A percentile compares a stretch with the other conserved stretches of the same genome.
phyloP scores from a whole-genome alignment of 2,113 vertebrate genomes.

The Prietella phreatophila region DNA sequence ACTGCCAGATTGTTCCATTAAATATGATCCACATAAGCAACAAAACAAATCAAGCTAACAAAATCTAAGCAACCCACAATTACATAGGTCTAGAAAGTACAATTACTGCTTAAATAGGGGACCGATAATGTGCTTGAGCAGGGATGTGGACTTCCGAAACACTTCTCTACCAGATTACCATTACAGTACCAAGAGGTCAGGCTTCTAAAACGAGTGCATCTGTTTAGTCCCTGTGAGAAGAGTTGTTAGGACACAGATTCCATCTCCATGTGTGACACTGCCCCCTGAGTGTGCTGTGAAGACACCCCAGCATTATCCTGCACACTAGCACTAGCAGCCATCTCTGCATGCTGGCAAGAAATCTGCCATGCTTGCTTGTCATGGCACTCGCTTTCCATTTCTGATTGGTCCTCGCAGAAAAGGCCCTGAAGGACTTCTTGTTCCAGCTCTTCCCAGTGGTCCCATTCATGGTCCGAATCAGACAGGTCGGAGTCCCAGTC shows the following conservation, averaged over 20 bases:
- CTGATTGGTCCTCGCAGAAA: constrained; percentile 50
- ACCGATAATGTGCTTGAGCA: constrained; percentile 22
- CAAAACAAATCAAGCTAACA: constrained; percentile 49
- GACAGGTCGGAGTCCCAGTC: constrained; percentile 77
- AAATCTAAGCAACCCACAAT: constrained; percentile 42
- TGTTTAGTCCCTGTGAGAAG: constrained; percentile 23
- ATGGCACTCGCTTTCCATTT: constrained; percentile 38
- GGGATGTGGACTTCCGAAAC: neutral
- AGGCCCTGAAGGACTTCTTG: constrained; percentile 55
- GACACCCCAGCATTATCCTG: constrained; percentile 35
- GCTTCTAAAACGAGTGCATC: constrained; percentile 7
- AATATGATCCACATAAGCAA: constrained; percentile 57
- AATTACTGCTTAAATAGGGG: constrained; percentile 36
- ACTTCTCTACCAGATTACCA: neutral
- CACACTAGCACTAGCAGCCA: constrained; percentile 36
- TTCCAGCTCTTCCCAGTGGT: constrained; percentile 65
- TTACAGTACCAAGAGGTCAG: neutral
- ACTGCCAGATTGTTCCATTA: constrained; percentile 30
- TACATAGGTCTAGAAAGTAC: constrained; percentile 19
- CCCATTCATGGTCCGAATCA: constrained; percentile 71
- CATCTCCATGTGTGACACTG: constrained; percentile 45
- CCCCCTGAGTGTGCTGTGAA: constrained; percentile 38
- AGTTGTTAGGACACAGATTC: constrained; percentile 44
- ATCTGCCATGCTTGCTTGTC: constrained; percentile 43
- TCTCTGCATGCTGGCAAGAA: constrained; percentile 45